Percentiles rank a stretch among this genome's conserved stretches.
Conservation (phyloP, 1,140 invertebrate genomes). For the Heliconius eleuchia region DNA sequence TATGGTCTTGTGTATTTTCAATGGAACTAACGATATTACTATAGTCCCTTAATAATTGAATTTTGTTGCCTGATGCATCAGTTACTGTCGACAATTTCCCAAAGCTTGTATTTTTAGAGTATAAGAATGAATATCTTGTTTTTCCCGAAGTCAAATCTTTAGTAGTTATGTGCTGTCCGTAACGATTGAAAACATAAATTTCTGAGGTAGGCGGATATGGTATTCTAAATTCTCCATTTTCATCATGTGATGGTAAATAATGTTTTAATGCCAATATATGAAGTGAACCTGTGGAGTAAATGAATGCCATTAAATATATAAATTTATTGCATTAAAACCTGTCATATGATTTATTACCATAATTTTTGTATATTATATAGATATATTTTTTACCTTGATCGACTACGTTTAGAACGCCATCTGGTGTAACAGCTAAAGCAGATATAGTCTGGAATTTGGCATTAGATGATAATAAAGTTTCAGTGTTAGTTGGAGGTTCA, state of each 20-base stretch:
- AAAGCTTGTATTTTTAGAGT: constrained; percentile 98
- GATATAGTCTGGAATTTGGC: constrained; percentile 95
- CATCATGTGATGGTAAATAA: constrained; percentile 93
- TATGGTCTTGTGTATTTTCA: constrained; percentile 96
- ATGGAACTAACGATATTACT: constrained; percentile 95
- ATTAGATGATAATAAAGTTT: constrained; percentile 93
- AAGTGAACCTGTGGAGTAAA: constrained; percentile 83
- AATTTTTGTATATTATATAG: neutral
- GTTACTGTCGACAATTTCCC: constrained; percentile 96
- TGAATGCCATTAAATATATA: neutral
- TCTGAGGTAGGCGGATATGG: constrained; percentile 95
- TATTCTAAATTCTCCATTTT: constrained; percentile 95
- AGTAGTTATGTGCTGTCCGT: constrained; percentile 96
- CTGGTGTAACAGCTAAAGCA: constrained; percentile 95
- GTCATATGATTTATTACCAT: neutral
- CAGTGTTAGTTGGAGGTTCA: constrained; percentile 87
- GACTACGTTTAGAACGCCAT: constrained; percentile 95
- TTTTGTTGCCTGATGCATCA: constrained; percentile 96
- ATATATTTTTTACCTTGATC: constrained; percentile 88
- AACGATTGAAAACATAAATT: constrained; percentile 96
- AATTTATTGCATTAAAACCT: neutral
- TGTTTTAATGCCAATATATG: constrained; percentile 95
- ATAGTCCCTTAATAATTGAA: constrained; percentile 94
- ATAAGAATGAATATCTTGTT: constrained; percentile 96
- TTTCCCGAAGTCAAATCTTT: constrained; percentile 96